A percentile compares a stretch with the other conserved stretches of the same genome.
phyloP scores from a whole-genome alignment of 2,797 vertebrate species.

The Lagorchestes hirsutus region DNA sequence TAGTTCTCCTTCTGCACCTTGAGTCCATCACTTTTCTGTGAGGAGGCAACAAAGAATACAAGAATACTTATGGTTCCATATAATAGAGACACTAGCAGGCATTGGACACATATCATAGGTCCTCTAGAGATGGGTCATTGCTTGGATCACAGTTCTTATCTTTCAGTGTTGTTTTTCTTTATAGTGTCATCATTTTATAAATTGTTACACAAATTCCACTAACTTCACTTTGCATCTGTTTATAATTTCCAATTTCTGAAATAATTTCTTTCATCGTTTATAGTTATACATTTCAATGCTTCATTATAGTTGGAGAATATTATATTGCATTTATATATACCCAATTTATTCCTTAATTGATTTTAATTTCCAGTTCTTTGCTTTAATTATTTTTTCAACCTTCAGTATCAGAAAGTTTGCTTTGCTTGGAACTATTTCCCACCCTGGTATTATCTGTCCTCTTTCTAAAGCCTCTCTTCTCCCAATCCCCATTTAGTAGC shows the following conservation, averaged over 20 bases:
- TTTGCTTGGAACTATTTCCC: not conserved
- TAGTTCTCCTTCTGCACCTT: not conserved
- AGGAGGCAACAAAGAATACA: not conserved
- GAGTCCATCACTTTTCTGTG: not conserved
- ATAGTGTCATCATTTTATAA: not conserved
- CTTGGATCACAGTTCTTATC: not conserved
- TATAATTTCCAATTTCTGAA: not conserved
- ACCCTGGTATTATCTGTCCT: not conserved
- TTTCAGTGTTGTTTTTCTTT: not conserved
- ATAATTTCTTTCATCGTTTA: not conserved
- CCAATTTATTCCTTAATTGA: not conserved
- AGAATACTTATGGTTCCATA: not conserved
- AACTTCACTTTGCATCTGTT: not conserved
- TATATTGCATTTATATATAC: not conserved
- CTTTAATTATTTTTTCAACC: not conserved
- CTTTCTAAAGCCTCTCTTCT: not conserved
- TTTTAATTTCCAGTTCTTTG: not conserved
- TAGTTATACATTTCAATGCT: not conserved
- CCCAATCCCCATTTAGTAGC: not conserved
- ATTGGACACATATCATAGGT: not conserved
- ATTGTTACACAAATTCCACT: not conserved
- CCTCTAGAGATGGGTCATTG: not conserved
- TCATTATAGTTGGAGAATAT: not conserved
- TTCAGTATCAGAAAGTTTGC: not conserved
- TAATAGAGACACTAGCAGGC: not conserved